phyloP scores from a whole-genome alignment of 1,140 invertebrate genomes.

The Leptonema lineaticorne region DNA sequence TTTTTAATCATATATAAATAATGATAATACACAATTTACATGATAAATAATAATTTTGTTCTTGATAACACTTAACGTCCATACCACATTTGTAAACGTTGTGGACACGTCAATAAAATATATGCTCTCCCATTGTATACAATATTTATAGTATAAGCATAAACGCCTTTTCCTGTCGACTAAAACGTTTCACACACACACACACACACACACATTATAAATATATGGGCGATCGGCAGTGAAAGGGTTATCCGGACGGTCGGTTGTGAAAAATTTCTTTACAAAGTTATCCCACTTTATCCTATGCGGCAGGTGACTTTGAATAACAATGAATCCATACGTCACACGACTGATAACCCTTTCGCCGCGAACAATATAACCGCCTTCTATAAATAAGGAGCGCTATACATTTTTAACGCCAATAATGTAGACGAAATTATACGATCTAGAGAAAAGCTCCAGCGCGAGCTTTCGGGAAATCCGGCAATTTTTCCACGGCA shows the following conservation, averaged over 20 bases:
- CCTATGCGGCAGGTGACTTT: neutral
- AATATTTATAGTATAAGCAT: neutral
- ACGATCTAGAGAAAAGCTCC: no score
- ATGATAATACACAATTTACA: no score
- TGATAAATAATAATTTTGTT: no score
- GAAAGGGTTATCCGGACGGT: neutral
- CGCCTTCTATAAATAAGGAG: no score
- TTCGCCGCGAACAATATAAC: neutral
- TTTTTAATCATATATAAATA: no score
- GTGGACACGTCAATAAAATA: neutral
- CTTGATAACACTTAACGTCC: no score
- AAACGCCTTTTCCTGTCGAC: no score
- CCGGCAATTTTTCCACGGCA: no score
- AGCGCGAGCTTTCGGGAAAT: no score
- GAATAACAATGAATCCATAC: neutral
- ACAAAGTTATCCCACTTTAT: neutral
- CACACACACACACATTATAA: neutral
- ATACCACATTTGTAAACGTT: no score
- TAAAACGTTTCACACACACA: neutral
- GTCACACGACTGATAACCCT: neutral
- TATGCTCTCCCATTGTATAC: neutral
- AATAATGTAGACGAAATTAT: no score
- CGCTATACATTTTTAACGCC: no score
- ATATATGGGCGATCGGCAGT: neutral
- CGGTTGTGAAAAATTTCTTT: neutral